Evolutionary conservation across 2,888 invertebrate genomes (phyloP), one percentile per base, ranked within the genome.

Genomic region (Nemotelus pantherinus): DNA sequence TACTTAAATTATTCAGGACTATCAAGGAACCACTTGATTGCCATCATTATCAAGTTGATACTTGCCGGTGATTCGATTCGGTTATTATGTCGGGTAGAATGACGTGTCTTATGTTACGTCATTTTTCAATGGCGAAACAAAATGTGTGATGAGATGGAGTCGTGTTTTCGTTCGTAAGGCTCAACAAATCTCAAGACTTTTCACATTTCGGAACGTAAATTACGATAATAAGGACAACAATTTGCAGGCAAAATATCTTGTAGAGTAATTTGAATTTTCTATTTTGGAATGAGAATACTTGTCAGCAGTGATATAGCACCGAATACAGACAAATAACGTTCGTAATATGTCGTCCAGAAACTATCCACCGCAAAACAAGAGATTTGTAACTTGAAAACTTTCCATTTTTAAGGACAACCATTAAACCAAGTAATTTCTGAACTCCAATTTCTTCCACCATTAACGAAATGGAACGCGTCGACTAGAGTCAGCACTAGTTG

Each of bases 381-480:
- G 25, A 25, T 25, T 25, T 25, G 25, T 25, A 58, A n/a, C 25
- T 25, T 58, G 9, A 9, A 25, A 25, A 58, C 58, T 25, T 58
- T n/a, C 9, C 58, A n/a, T n/a, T 58, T n/a, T 58, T 58, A 58
- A 58, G 9, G 4, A n/a, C n/a, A n/a, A 25, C 71, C 39, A 75
- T 75, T 75, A 75, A 75, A 75, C 60, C 48, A 75, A 75, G 63
- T 75, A 75, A 63, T 75, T 75, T 60, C 75, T 7, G 2, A 75
- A 75, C 63, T 75, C 48, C 63, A 75, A 75, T 63, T 60, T 75
- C 75, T 48, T 48, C n/a, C 39, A n/a, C 45, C 71, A 72, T 72
- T 58, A 75, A 60, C 41, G 9, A 47, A 75, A 60, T 75, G 45
- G 39, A 48, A 10, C 10, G 39, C n/a, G 4, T 75, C 45, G 9